These are phyloP conservation scores for Myotis pilosus DNA, from an alignment of 2,797 vertebrate genomes.

Conservation along the genomic window DNA sequence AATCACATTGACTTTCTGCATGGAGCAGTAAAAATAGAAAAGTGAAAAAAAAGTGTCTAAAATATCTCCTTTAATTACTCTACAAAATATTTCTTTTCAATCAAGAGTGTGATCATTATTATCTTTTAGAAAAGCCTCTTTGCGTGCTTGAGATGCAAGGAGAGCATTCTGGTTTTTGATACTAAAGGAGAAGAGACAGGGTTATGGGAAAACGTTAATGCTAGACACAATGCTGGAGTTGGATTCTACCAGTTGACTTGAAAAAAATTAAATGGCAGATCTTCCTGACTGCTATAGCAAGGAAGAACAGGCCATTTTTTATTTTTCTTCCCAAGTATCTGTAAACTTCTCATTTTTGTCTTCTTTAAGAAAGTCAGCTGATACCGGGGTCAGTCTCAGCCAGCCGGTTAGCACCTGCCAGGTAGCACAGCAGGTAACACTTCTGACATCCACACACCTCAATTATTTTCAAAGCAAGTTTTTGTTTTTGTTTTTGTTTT, in stretches of 20 bases:
- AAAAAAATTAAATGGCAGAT: background rate
- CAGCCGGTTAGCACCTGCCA: background rate
- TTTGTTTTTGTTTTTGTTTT: constrained; percentile 63
- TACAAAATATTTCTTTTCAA: background rate
- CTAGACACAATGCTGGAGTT: background rate
- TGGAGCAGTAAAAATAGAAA: background rate
- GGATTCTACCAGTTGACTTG: background rate
- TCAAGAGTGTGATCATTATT: background rate
- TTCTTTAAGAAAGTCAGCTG: background rate
- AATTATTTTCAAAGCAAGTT: background rate
- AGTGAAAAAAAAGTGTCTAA: background rate
- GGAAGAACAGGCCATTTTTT: background rate
- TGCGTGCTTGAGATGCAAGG: background rate
- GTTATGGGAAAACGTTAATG: background rate
- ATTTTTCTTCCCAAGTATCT: background rate
- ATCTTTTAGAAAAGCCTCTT: background rate
- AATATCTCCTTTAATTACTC: background rate
- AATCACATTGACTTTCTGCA: background rate
- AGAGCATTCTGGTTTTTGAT: background rate
- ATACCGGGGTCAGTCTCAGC: background rate
- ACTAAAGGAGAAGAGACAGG: background rate
- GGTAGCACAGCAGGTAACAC: background rate
- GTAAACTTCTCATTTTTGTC: background rate
- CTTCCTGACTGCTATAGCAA: background rate
- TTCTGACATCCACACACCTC: background rate